Evolutionary conservation across 2,113 vertebrate species (phyloP).

Genomic region (Saccopteryx leptura): DNA sequence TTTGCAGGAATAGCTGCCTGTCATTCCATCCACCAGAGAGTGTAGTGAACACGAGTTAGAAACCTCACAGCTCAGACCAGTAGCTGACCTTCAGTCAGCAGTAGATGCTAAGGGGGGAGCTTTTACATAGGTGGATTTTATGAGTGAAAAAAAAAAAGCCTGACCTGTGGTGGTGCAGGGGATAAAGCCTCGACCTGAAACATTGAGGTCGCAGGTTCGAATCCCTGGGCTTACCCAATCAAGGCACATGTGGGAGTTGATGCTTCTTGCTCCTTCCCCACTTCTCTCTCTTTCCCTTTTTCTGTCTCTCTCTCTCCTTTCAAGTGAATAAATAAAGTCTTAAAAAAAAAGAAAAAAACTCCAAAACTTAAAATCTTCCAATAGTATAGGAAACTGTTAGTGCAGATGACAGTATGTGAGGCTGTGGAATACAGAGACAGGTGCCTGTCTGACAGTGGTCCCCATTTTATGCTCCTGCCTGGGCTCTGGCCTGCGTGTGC

Average conservation of each 20-base stretch:
- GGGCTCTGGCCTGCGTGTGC: accelerated
- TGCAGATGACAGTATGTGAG: too few relatives aligned
- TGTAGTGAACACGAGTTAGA: accelerated
- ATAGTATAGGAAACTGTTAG: background rate
- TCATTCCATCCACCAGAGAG: too few relatives aligned
- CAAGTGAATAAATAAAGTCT: too few relatives aligned
- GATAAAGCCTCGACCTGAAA: too few relatives aligned
- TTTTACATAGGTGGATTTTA: background rate
- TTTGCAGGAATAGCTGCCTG: background rate
- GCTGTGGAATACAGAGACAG: accelerated
- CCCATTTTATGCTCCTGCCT: accelerated
- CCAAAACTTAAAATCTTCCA: background rate
- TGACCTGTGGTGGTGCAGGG: too few relatives aligned
- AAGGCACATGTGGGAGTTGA: too few relatives aligned
- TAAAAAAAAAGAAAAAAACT: background rate
- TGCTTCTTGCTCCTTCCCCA: too few relatives aligned
- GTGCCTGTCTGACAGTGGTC: accelerated
- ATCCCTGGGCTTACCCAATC: too few relatives aligned
- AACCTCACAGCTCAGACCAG: background rate
- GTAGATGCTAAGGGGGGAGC: too few relatives aligned
- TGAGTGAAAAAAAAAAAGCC: background rate
- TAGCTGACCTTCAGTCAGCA: accelerated
- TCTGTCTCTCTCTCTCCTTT: too few relatives aligned
- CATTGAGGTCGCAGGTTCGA: too few relatives aligned
- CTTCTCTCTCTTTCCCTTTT: too few relatives aligned